phyloP scores from a whole-genome alignment of 2,888 invertebrate genomes.

The Shargacucullia verbasci region DNA sequence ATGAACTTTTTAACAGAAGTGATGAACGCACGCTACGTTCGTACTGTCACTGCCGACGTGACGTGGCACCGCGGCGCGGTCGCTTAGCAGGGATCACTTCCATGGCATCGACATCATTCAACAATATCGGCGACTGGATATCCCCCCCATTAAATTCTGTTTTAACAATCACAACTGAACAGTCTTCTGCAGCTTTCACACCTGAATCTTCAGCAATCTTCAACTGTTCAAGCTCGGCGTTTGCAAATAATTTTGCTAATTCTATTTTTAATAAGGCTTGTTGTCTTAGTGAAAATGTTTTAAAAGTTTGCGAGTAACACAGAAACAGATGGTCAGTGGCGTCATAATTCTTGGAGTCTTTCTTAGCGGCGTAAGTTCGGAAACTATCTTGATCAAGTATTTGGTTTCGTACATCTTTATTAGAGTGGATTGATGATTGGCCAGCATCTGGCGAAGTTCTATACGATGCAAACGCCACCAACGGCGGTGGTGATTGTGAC shows the following conservation, averaged over 20 bases:
- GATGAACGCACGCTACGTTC: no score
- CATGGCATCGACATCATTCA: background rate
- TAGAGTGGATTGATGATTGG: conserved; percentile 3
- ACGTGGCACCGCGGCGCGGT: conserved; percentile 2
- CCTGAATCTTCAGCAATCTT: conserved; percentile 9
- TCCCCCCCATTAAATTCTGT: conserved; percentile 13
- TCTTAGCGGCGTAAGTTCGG: background rate
- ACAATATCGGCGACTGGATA: conserved; percentile 5
- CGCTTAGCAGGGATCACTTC: conserved; percentile 10
- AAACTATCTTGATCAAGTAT: conserved; percentile 1
- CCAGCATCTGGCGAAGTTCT: conserved; percentile 1
- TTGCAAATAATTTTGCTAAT: conserved; percentile 59
- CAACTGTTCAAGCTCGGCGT: conserved; percentile 48
- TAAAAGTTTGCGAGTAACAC: conserved; percentile 58
- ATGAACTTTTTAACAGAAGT: no score
- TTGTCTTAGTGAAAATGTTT: conserved; percentile 49
- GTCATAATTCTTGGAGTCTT: conserved; percentile 29
- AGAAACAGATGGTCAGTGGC: conserved; percentile 58
- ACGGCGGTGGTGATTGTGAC: conserved; percentile 29
- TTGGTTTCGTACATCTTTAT: conserved; percentile 15
- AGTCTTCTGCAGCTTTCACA: background rate
- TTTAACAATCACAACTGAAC: conserved; percentile 27
- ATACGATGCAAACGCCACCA: conserved; percentile 20
- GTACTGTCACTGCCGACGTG: no score
- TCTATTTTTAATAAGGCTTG: conserved; percentile 57